Evolutionary conservation across 2,888 invertebrate species (phyloP).

Genomic region (Dryococelus australis): DNA sequence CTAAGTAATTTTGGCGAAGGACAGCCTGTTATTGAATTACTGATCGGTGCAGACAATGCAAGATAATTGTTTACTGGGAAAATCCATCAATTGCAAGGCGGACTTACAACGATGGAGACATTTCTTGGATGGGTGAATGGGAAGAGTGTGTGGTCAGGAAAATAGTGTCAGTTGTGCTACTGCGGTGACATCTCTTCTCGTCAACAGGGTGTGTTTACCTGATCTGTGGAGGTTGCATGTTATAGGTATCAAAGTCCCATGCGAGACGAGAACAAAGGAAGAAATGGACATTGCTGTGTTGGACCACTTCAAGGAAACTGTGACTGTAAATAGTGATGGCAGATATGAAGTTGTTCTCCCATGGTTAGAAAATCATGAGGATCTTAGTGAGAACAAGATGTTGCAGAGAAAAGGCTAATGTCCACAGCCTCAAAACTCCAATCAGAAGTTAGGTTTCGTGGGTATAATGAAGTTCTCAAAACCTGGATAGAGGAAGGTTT

Average conservation of each 20-base stretch:
- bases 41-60: not conserved
- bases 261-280: not conserved
- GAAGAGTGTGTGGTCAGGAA: not conserved
- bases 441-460: not conserved
- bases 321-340: not conserved
- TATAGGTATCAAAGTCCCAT: conserved; percentile 2
- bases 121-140: not conserved
- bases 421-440: not conserved
- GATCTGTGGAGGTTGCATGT: conserved; percentile 19
- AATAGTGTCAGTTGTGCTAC: not conserved
- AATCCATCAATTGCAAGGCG: not conserved
- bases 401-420: conserved; percentile 7
- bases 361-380: not conserved
- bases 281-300: not conserved
- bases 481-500: conserved; percentile 2
- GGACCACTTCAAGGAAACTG: conserved; percentile 25
- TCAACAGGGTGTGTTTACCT: not conserved
- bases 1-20: not conserved
- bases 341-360: conserved; percentile 22
- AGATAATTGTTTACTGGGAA: not conserved
- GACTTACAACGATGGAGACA: not conserved
- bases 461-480: conserved; percentile 3
- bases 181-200: not conserved
- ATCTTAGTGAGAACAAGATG: not conserved
- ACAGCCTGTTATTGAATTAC: not conserved